Conservation (phyloP, 2,888 invertebrate species). For the Stenolophus ochropezus region DNA sequence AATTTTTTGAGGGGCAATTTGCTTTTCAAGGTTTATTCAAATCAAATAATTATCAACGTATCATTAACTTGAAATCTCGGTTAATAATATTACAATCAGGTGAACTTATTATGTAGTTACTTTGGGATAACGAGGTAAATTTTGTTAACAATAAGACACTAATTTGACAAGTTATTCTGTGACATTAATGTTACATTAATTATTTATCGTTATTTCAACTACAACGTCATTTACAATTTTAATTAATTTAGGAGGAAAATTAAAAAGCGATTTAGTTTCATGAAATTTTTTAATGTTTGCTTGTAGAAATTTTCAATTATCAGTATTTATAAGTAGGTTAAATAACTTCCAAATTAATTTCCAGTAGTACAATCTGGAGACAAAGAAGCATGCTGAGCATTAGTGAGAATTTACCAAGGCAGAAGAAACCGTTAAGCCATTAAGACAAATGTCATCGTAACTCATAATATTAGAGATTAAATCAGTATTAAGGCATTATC, state of each 20-base stretch:
- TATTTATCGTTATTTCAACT: background rate
- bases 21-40: conserved; percentile 10
- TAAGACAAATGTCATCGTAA: conserved; percentile 51
- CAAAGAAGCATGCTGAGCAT: conserved; percentile 1
- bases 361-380: too few species aligned
- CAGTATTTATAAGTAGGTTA: too few species aligned
- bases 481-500: conserved; percentile 43
- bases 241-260: background rate
- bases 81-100: conserved; percentile 34
- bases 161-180: conserved; percentile 8
- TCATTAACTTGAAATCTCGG: conserved; percentile 14
- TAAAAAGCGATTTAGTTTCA: background rate
- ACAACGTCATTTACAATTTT: background rate
- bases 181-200: background rate
- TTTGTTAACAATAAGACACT: conserved; percentile 21
- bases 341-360: too few species aligned
- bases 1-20: conserved; percentile 9
- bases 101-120: conserved; percentile 18
- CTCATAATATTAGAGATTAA: conserved; percentile 47
- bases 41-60: conserved; percentile 33
- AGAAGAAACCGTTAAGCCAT: conserved; percentile 43
- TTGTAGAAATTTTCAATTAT: too few species aligned
- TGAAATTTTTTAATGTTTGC: background rate
- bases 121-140: conserved; percentile 25
- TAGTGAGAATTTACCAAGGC: conserved; percentile 27